Evolutionary conservation across 2,113 vertebrate genomes (phyloP), one percentile per base, ranked within the genome.

Genomic region (Salvelinus sp.): DNA sequence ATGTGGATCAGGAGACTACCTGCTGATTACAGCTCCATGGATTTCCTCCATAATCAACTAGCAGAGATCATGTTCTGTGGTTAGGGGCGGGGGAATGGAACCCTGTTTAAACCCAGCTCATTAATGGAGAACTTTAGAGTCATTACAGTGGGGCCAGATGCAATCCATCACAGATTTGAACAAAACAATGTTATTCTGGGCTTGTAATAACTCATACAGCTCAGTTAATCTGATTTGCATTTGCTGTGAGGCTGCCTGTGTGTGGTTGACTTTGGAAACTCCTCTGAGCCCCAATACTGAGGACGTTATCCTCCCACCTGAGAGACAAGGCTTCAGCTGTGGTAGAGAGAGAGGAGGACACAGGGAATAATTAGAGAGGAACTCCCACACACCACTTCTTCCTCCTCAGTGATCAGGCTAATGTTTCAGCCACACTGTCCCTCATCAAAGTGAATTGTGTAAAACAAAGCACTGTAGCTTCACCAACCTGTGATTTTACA

Each of bases 31-130:
- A 30, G 6, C 30, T 30, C 72, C 50, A 27, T 10, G 65, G 78
- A 65, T 69, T 54, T 18, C n/a, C 64, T 82, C 77, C 77, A 63
- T 74, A 86, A 88, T 89, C 85, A 87, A 76, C 75, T 22, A 16
- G 20, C 68, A 70, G 79, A 85, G 66, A 57, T 83, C 65, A 82
- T 60, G 30, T 71, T 50, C 63, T 68, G 48, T 54, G 30, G 30
- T 54, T 16, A 54, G 48, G 30, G 30, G 30, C 5, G 30, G 30
- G 4, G 72, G 27, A 71, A 25, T 73, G 57, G 69, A 79, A 81
- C 81, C 1, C 44, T n/a, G 13, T 57, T 69, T 58, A 14, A 30
- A 69, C 50, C 67, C 50, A 70, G 72, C 65, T 83, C 48, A 62
- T 85, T 81, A 79, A 77, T 28, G 69, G 63, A 66, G 63, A 78